phyloP scores from a whole-genome alignment of 2,113 vertebrate species.

The Apteryx owenii region DNA sequence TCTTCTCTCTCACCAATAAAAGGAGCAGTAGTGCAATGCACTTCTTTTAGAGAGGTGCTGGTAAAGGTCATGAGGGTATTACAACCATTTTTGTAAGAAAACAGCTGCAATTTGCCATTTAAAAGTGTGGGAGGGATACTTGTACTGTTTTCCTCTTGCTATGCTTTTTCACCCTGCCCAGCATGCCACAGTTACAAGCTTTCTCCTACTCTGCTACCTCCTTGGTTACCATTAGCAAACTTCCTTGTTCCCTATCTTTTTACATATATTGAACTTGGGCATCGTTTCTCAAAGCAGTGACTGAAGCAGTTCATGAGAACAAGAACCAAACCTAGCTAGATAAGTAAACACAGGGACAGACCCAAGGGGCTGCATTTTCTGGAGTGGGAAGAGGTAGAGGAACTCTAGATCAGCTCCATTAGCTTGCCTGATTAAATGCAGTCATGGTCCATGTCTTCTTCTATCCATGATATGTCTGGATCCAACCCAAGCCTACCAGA shows the following conservation, averaged over 20 bases:
- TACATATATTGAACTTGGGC: background rate
- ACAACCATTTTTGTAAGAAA: background rate
- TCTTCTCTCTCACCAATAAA: conserved; percentile 14
- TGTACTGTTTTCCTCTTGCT: background rate
- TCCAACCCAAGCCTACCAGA: background rate
- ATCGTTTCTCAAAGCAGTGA: background rate
- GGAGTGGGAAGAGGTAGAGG: background rate
- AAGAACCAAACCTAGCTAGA: background rate
- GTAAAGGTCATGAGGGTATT: background rate
- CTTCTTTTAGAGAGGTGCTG: background rate
- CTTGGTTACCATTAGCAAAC: background rate
- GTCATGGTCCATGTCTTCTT: background rate
- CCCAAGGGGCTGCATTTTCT: background rate
- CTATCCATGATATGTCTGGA: background rate
- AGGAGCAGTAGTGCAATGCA: background rate
- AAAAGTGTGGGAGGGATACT: background rate
- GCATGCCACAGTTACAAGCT: background rate
- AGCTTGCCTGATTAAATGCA: background rate
- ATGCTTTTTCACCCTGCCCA: background rate
- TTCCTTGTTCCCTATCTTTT: background rate
- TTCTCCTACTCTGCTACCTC: background rate
- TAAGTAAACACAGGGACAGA: background rate
- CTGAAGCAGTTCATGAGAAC: background rate
- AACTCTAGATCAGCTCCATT: background rate
- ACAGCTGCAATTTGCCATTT: background rate